Conservation (phyloP, 2,888 invertebrate genomes). For the Morpho deidamia region DNA sequence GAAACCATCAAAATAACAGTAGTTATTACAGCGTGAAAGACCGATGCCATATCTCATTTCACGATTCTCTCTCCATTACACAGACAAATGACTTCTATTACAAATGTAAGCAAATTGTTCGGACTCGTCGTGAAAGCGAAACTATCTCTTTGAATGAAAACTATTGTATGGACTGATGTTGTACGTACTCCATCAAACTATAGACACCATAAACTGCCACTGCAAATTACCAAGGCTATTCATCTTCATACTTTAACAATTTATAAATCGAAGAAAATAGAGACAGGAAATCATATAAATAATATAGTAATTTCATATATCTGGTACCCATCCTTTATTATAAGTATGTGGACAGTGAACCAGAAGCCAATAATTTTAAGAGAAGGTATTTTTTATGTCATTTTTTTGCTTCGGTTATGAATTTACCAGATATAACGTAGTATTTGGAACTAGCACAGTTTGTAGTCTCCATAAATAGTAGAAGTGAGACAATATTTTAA, state of each 20-base stretch:
- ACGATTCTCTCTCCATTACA: constrained; percentile 31
- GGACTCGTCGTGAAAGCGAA: constrained; percentile 39
- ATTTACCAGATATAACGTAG: too few relatives aligned
- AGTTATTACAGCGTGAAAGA: not conserved
- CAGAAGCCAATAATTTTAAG: too few relatives aligned
- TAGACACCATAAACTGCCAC: constrained; percentile 8
- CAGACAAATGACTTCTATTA: constrained; percentile 55
- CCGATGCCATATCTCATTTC: constrained; percentile 26
- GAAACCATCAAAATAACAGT: not conserved
- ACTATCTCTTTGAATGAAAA: constrained; percentile 32
- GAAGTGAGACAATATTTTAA: too few relatives aligned
- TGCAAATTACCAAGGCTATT: constrained; percentile 3
- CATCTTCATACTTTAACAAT: not conserved
- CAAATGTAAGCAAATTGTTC: constrained; percentile 63
- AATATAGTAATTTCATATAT: not conserved
- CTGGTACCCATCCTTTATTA: too few relatives aligned
- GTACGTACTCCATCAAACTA: constrained; percentile 11
- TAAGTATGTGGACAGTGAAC: too few relatives aligned
- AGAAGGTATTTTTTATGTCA: too few relatives aligned
- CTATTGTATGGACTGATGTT: constrained; percentile 12
- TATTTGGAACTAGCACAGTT: too few relatives aligned
- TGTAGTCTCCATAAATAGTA: too few relatives aligned
- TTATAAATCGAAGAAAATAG: constrained; percentile 1
- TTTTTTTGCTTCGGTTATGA: too few relatives aligned
- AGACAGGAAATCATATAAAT: constrained; percentile 1